Conservation (phyloP, 1,140 invertebrate species). For the Euglossa dilemma region DNA sequence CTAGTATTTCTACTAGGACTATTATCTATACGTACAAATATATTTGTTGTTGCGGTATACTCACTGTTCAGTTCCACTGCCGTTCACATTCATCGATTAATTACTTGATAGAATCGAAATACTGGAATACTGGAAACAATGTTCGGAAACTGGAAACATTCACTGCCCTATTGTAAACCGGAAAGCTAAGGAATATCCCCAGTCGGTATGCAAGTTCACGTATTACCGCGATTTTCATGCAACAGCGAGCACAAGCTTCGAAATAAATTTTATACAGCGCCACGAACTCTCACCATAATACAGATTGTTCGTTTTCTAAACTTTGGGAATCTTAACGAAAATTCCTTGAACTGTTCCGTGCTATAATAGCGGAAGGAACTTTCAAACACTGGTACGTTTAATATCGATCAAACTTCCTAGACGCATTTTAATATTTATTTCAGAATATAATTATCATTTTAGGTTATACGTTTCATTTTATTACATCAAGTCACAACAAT, state of each 20-base stretch:
- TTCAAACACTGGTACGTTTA: not conserved
- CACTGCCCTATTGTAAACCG: not conserved
- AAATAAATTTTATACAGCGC: constrained; percentile 2
- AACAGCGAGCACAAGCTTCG: not conserved
- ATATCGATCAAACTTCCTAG: constrained; percentile 17
- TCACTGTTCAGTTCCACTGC: not conserved
- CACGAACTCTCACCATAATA: not conserved
- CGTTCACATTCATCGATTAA: not conserved
- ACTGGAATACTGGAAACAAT: no score
- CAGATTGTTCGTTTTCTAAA: not conserved
- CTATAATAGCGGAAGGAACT: not conserved
- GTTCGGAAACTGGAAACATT: not conserved
- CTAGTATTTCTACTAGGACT: no score
- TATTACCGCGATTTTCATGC: not conserved
- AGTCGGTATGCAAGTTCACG: not conserved
- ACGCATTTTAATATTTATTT: no score
- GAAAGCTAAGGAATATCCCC: no score
- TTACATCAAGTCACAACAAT: no score
- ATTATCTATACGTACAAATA: no score
- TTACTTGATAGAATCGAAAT: not conserved
- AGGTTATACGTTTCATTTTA: not conserved
- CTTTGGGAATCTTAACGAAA: not conserved
- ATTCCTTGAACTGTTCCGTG: not conserved
- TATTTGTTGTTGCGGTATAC: not conserved
- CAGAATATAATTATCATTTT: no score